phyloP scores from a whole-genome alignment of 2,888 invertebrate species.

The Volucella inflata region DNA sequence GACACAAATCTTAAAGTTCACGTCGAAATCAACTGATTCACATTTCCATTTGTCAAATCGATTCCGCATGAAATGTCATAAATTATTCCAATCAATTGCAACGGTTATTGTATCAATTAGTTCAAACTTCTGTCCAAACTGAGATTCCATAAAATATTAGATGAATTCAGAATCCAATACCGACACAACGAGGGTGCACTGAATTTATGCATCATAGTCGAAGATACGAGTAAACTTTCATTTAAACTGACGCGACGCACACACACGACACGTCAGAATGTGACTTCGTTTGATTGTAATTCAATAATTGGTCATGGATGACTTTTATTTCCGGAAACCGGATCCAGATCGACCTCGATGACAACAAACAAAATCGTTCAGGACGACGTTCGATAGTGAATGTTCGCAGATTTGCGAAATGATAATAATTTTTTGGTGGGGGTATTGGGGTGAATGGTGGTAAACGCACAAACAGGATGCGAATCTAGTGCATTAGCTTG shows the following conservation, averaged over 20 bases:
- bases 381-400: conserved; percentile 47
- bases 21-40: no score
- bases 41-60: conserved; percentile 7
- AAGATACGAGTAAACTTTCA: conserved; percentile 48
- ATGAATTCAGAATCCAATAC: no score
- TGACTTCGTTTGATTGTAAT: conserved; percentile 79
- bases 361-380: conserved; percentile 70
- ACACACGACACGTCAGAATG: conserved; percentile 48
- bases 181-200: conserved; percentile 42
- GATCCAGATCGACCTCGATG: conserved; percentile 66
- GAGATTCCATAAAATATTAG: conserved; percentile 68
- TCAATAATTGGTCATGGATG: conserved; percentile 83
- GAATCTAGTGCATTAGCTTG: conserved; percentile 75
- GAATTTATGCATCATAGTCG: conserved; percentile 55
- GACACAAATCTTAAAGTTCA: no score
- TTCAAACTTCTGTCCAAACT: conserved; percentile 67
- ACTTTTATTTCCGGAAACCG: conserved; percentile 80
- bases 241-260: conserved; percentile 8
- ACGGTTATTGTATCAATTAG: conserved; percentile 74
- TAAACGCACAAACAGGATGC: conserved; percentile 62
- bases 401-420: conserved; percentile 74
- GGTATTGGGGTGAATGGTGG: conserved; percentile 11
- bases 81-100: conserved; percentile 72
- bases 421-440: conserved; percentile 66
- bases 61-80: conserved; percentile 42